Base-by-base conservation (phyloP, 2,113 vertebrate genomes). In the Cyphomyrus discorhynchus region DNA sequence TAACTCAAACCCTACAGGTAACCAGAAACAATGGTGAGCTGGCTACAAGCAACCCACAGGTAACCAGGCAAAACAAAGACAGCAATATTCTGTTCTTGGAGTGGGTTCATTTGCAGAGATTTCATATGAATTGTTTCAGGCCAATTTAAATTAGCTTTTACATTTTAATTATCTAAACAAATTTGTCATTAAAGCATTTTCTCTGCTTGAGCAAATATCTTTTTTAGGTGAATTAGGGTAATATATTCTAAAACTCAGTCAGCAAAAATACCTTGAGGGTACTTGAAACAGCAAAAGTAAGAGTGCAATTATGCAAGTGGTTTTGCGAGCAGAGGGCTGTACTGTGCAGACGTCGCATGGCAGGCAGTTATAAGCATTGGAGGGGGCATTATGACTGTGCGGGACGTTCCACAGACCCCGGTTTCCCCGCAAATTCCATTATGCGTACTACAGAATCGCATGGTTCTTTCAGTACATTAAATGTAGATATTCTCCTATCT, bases 91-190 rank as follows among this genome's bases (percentile, higher is more conserved):
- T 31, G 62, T 27, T 31, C 62, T 70, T 82, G 77, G 49, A 27
- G 27, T 24, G 31, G 17, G 27, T 19, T 56, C 53, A 53, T 53
- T 83, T 3, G 49, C 47, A 89, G 42, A 27, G 15, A 89, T 89
- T 89, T 52, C 74, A 24, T 11, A 53, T 17, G 31, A 83, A 83
- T 53, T 89, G 85, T 89, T 82, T 89, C 17, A 89, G 88, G 88
- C 77, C n/a, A 89, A 89, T 82, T 89, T 89, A 89, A 89, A 89
- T 56, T 45, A 49, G 66, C 47, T 89, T 89, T 42, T 83, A 89
- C 27, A 89, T 89, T 45, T 89, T 83, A 35, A 82, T 52, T 89
- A 77, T 82, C 47, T 82, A 74, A 56, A 77, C 49, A 82, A 74
- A 35, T 89, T 87, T 87, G 85, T 53, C 85, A 53, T 87, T 53